phyloP scores from a whole-genome alignment of 1,140 invertebrate genomes.

The Pogonomyrmex barbatus region DNA sequence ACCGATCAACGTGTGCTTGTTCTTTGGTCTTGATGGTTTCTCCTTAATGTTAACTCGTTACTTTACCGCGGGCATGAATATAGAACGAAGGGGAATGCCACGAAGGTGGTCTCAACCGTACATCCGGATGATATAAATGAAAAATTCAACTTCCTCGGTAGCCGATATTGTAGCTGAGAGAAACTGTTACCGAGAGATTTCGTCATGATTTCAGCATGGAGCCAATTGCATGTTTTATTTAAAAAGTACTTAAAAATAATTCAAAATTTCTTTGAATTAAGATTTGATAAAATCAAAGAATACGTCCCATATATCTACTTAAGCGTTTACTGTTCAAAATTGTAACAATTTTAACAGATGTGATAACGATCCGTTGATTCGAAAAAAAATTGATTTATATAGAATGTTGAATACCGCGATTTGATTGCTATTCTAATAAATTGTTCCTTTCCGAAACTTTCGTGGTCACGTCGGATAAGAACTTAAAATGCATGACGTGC shows the following conservation, averaged over 20 bases:
- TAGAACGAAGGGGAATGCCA: slow-evolving; percentile 77
- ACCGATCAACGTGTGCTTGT: slow-evolving; percentile 57
- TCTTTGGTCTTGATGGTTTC: slow-evolving; percentile 66
- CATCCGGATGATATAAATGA: slow-evolving; percentile 77
- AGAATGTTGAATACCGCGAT: slow-evolving; percentile 2
- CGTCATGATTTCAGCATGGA: too few species aligned
- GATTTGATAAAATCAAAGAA: background rate
- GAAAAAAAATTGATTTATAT: background rate
- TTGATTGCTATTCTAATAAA: slow-evolving; percentile 4
- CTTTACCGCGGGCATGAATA: slow-evolving; percentile 72
- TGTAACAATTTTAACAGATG: too few species aligned
- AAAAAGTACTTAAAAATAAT: too few species aligned
- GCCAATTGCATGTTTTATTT: too few species aligned
- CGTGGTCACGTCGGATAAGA: slow-evolving; percentile 2
- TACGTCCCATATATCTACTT: too few species aligned
- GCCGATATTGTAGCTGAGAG: slow-evolving; percentile 44
- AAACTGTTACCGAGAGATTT: slow-evolving; percentile 31
- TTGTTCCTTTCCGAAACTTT: slow-evolving; percentile 13
- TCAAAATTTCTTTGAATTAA: background rate
- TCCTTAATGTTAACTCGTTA: slow-evolving; percentile 73
- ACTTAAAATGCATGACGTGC: slow-evolving; percentile 21
- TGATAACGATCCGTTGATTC: too few species aligned
- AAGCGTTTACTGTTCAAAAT: too few species aligned
- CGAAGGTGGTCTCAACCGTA: slow-evolving; percentile 76
- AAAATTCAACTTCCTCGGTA: slow-evolving; percentile 72